Base-by-base conservation (phyloP, 2,888 invertebrate species). In the Eupeodes luniger region DNA sequence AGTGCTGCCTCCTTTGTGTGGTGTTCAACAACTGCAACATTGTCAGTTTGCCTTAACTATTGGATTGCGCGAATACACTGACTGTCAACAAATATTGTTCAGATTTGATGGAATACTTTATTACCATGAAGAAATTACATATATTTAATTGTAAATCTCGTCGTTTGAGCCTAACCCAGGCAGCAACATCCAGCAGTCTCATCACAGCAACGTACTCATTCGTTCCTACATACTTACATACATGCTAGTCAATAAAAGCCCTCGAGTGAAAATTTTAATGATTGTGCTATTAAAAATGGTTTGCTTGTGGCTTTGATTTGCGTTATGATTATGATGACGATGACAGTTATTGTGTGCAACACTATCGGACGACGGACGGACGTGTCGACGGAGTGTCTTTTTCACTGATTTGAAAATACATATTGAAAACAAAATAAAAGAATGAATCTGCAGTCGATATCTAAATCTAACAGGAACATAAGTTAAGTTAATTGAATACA, bases 71-170 rank as follows among this genome's bases (percentile, higher is more conserved):
- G 80, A 27, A 27, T 27, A 74, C 34, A 77, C 69, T 64, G 67
- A 85, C 88, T 88, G 88, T 88, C 88, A 88, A 88, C 88, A 66
- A 88, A 88, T 88, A 88, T 88, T 88, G 85, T 85, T 78, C 78
- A 69, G 78, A 78, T 84, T 88, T 88, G 88, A 88, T 88, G 85
- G 81, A 88, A 88, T 88, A 85, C 85, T 88, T 88, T 88, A 88
- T 88, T 88, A 70, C 88, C 85, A 74, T 85, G 85, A 59, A 81
- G 85, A 85, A 88, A 88, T 88, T 74, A 88, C 85, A 78, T 40
- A 40, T 40, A 81, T 85, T 88, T 88, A 88, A 88, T 88, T 88
- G 88, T 88, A 78, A 61, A 88, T 88, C 85, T 81, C 70, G 81
- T 62, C 75, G 88, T 78, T 85, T 88, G 78, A 62, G 27, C 27